A percentile compares a stretch with the other conserved stretches of the same genome.
These are phyloP conservation scores for Plectrocnemia conspersa DNA, from an alignment of 1,140 invertebrate genomes.

Conservation along the genomic window DNA sequence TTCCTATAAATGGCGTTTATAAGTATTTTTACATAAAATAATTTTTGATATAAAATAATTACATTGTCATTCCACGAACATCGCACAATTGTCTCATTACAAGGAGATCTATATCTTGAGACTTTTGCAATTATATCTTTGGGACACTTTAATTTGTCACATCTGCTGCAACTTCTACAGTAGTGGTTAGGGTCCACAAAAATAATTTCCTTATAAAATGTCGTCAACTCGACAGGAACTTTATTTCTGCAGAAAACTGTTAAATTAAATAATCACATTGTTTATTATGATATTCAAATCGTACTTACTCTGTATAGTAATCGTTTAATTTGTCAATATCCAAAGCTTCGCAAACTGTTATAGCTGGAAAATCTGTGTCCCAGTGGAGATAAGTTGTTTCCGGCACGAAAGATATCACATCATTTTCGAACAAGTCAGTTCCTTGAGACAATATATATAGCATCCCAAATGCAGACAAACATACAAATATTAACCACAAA, in stretches of 20 bases:
- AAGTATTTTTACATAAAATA: not conserved
- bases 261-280: not conserved
- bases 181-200: conserved; percentile 26
- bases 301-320: conserved; percentile 31
- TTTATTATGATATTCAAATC: too few relatives aligned
- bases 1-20: conserved; percentile 32
- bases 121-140: conserved; percentile 17
- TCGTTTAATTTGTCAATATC: conserved; percentile 39
- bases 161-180: conserved; percentile 29
- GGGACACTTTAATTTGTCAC: conserved; percentile 22
- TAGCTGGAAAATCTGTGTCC: conserved; percentile 50
- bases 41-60: conserved; percentile 1
- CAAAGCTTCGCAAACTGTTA: conserved; percentile 48
- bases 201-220: conserved; percentile 29
- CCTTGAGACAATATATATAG: conserved; percentile 38
- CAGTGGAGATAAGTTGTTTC: conserved; percentile 49
- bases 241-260: conserved; percentile 28
- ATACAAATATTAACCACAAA: conserved; percentile 39
- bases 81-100: conserved; percentile 25
- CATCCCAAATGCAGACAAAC: conserved; percentile 37
- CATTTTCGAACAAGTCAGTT: conserved; percentile 38
- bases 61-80: conserved; percentile 30
- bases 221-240: conserved; percentile 16
- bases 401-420: conserved; percentile 47
- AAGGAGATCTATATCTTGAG: conserved; percentile 21